Percentiles rank a stretch among this genome's conserved stretches.
Evolutionary conservation across 1,140 invertebrate species (phyloP).

Genomic region (fruit fly (Drosophila melanogaster)): Release_6_plus_ISO1_MT NC_004354.4:3211001-3211500

Average conservation of each 20-base stretch:
- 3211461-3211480: neutral
- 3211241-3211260: constrained; percentile 21
- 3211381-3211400: no score
- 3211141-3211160: neutral
- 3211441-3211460: constrained; percentile 15
- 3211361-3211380: no score
- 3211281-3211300: neutral
- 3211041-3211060: constrained; percentile 14
- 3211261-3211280: neutral
- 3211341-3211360: no score
- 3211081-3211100: constrained; percentile 1
- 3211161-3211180: neutral
- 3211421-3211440: no score
- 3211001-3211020: neutral
- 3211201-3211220: neutral
- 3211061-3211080: constrained; percentile 8
- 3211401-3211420: no score
- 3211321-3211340: no score
- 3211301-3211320: no score
- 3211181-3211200: constrained; percentile 30
- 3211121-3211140: neutral
- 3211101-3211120: constrained; percentile 17
- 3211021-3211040: neutral
- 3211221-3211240: constrained; percentile 41
- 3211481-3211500: constrained; percentile 27